Conservation (phyloP, 2,113 vertebrate genomes). For the Varanus salvator region DNA sequence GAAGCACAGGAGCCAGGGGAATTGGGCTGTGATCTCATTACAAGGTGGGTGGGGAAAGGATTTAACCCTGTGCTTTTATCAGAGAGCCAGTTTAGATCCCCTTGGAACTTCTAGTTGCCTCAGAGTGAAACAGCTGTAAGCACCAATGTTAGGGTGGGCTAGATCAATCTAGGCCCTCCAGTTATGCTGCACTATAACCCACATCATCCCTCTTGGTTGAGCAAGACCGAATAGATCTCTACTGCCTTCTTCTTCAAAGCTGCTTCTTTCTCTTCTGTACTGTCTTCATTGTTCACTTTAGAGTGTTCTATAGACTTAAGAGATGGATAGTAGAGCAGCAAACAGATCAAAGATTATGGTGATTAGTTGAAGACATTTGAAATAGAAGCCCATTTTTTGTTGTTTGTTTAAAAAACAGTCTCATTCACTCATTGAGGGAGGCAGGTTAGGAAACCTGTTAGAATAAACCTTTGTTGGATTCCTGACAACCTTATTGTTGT, state of each 20-base stretch:
- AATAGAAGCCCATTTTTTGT: not conserved
- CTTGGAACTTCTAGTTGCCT: not conserved
- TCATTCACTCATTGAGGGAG: not conserved
- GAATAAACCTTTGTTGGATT: not conserved
- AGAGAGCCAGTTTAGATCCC: not conserved
- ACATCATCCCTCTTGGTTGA: no score
- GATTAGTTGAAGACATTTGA: not conserved
- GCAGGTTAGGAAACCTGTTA: not conserved
- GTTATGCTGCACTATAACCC: no score
- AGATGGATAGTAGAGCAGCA: not conserved
- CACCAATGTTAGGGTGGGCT: not conserved
- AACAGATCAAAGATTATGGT: not conserved
- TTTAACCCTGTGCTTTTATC: not conserved
- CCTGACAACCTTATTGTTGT: not conserved
- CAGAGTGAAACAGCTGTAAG: not conserved
- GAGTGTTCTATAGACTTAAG: not conserved
- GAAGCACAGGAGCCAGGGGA: not conserved
- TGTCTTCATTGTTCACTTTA: not conserved
- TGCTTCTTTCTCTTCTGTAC: not conserved
- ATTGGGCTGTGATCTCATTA: not conserved
- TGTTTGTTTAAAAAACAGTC: not conserved
- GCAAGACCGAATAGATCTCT: no score
- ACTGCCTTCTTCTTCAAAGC: no score
- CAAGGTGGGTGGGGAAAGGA: not conserved
- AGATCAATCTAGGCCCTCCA: not conserved